Base-by-base conservation (phyloP, 2,888 invertebrate genomes). In the Synanthedon andrenaeformis region DNA sequence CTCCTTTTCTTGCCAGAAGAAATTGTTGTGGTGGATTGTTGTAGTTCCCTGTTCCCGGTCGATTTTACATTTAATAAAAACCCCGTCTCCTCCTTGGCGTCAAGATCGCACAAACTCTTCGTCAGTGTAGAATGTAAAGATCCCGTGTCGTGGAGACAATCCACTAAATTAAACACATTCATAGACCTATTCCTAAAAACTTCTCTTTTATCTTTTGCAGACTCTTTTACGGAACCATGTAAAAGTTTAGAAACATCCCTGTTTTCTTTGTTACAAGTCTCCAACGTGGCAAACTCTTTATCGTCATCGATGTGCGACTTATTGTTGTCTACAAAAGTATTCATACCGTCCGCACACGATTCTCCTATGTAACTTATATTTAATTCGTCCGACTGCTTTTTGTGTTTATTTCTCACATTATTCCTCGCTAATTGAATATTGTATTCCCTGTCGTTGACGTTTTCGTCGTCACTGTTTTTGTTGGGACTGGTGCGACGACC, bases 131-230 rank as follows among this genome's bases (percentile, higher is more conserved):
- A 87, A 68, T 82, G 82, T 55, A 87, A 65, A 57, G 85, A 84
- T 41, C 80, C 83, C 23, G 78, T 70, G 68, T 85, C 86, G 13
- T 79, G 74, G 52, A 86, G 68, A 60, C 84, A 85, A 65, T 87
- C 86, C 8, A 84, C 86, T 65, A 86, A 72, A 61, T 85, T 86
- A 66, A 85, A 86, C 53, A 86, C 82, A 60, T 87, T 87, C 65
- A 83, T 80, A 45, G 86, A 86, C 64, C 85, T 87, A 74, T 87
- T 86, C 69, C 76, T 81, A 75, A 87, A 87, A 17, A 86, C 86
- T 72, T 86, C 87, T 67, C 86, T 72, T 59, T 86, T 86, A 64
- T 82, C 82, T 66, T 82, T 84, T 54, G 64, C 64, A 59, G 72
- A 74, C 53, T 66, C 59, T 68, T 68, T 74, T 59, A 72, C 62